phyloP scores from a whole-genome alignment of 2,113 vertebrate genomes.

The Ictalurus punctatus region DNA sequence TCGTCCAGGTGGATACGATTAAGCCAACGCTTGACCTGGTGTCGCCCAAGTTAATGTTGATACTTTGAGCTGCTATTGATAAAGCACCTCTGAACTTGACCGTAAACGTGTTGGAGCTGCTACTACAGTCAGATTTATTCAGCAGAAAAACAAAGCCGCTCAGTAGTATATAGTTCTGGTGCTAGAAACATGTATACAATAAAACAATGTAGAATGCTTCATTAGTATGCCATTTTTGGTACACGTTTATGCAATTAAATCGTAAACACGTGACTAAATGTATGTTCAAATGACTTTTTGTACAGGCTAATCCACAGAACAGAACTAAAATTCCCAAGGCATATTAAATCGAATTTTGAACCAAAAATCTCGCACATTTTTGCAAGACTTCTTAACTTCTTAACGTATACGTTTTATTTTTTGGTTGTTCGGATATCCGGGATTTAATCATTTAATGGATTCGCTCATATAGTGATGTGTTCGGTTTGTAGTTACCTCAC shows the following conservation, averaged over 20 bases:
- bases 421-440: background rate
- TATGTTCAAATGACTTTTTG: background rate
- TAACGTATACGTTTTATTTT: background rate
- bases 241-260: background rate
- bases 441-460: background rate
- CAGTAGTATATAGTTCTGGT: background rate
- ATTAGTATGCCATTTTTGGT: background rate
- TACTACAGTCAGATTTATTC: background rate
- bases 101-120: background rate
- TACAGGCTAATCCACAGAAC: background rate
- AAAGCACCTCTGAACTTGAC: background rate
- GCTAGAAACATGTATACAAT: background rate
- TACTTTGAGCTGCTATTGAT: background rate
- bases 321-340: background rate
- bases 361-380: background rate
- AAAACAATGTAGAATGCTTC: background rate
- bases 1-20: background rate
- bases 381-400: background rate
- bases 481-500: background rate
- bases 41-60: background rate
- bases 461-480: background rate
- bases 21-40: background rate
- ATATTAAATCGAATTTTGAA: background rate
- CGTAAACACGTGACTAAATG: background rate
- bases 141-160: background rate